Evolutionary conservation across 2,888 invertebrate genomes (phyloP).

Genomic region (Amphiduros pacificus): DNA sequence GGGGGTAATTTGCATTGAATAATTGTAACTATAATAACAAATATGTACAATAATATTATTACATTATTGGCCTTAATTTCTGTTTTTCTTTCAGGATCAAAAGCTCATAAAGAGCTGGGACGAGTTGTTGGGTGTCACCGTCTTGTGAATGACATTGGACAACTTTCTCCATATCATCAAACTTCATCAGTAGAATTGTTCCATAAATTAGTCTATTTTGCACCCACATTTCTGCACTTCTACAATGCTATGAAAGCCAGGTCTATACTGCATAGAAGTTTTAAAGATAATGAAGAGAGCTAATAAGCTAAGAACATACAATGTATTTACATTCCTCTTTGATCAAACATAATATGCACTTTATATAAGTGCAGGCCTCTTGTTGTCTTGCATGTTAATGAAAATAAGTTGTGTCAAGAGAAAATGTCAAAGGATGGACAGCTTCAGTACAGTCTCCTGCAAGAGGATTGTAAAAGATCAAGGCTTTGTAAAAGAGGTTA

Average conservation of each 20-base stretch:
- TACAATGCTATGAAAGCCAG: neutral
- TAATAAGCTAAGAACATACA: neutral
- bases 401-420: neutral
- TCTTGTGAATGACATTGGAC: neutral
- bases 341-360: neutral
- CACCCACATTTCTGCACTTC: neutral
- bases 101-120: neutral
- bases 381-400: neutral
- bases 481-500: neutral
- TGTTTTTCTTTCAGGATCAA: neutral
- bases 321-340: neutral
- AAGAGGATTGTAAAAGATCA: neutral
- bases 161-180: neutral
- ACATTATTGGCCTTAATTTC: neutral
- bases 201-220: conserved; percentile 1
- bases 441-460: neutral
- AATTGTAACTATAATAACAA: neutral
- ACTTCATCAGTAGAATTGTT: neutral
- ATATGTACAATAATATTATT: neutral
- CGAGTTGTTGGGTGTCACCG: neutral
- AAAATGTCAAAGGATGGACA: neutral
- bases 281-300: neutral
- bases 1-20: too few relatives aligned
- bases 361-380: too few relatives aligned
- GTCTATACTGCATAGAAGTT: neutral